A percentile compares a stretch with the other conserved stretches of the same genome.
Evolutionary conservation across 2,888 invertebrate genomes (phyloP).

Genomic region (Cylloceria caligata): DNA sequence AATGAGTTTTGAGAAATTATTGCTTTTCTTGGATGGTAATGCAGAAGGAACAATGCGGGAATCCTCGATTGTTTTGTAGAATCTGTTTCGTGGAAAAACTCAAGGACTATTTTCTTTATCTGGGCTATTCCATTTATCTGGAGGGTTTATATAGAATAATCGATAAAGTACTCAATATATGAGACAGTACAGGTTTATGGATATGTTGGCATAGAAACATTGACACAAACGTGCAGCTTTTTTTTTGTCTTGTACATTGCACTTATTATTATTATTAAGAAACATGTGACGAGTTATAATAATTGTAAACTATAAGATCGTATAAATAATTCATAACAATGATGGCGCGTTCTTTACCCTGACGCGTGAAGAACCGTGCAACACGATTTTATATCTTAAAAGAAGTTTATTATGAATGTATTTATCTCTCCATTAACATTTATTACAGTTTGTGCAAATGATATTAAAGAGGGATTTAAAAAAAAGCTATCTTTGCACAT

Average conservation of each 20-base stretch:
- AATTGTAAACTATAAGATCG: neutral
- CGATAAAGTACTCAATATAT: neutral
- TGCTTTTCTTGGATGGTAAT: neutral
- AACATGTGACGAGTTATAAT: neutral
- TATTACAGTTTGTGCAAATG: too few species aligned
- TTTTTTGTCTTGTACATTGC: neutral
- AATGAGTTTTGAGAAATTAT: neutral
- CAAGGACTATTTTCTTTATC: neutral
- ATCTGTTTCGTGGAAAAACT: neutral
- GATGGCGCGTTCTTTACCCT: too few species aligned
- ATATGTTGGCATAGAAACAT: constrained; percentile 2
- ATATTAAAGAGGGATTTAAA: too few species aligned
- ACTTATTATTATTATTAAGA: neutral
- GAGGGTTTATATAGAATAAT: neutral
- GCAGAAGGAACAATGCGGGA: neutral
- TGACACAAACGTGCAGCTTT: neutral
- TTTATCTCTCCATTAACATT: too few species aligned
- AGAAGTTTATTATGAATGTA: too few species aligned
- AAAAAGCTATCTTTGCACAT: too few species aligned
- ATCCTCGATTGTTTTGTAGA: neutral
- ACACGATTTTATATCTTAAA: too few species aligned
- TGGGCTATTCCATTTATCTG: neutral
- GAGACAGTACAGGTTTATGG: neutral
- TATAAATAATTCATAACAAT: too few species aligned
- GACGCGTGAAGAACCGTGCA: too few species aligned